These are phyloP conservation scores for Cassiopea xamachana DNA, from an alignment of 30 jellyfish, hydroid and myxozoan genomes.

Conservation along the genomic window DNA sequence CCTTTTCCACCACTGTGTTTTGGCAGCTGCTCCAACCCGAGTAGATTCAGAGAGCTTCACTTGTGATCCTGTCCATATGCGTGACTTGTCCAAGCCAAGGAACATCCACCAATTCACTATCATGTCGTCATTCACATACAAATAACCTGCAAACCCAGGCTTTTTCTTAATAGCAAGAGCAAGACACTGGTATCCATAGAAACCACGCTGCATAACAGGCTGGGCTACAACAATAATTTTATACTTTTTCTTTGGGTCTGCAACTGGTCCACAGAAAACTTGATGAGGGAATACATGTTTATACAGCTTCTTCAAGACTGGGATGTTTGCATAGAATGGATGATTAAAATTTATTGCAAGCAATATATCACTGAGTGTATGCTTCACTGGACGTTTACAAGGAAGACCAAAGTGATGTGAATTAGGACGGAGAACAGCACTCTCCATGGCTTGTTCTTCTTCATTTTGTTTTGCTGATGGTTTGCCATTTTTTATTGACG, in stretches of 20 bases:
- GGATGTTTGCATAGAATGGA: slow-evolving; percentile 50
- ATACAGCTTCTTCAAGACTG: slow-evolving; percentile 30
- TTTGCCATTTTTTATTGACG: slow-evolving; percentile 12
- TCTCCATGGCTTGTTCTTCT: slow-evolving; percentile 7
- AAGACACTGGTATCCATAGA: slow-evolving; percentile 76
- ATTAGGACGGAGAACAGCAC: slow-evolving; percentile 55
- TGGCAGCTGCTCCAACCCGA: slow-evolving; percentile 54
- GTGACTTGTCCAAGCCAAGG: slow-evolving; percentile 57
- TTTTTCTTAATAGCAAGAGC: slow-evolving; percentile 47
- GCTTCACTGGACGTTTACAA: slow-evolving; percentile 48
- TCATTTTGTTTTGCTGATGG: slow-evolving; percentile 17
- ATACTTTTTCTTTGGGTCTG: slow-evolving; percentile 57
- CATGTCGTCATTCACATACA: slow-evolving; percentile 76
- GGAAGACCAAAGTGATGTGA: slow-evolving; percentile 35
- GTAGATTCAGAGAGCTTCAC: slow-evolving; percentile 39
- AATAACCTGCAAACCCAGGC: slow-evolving; percentile 76
- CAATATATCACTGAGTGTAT: slow-evolving; percentile 28
- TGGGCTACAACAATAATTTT: slow-evolving; percentile 52
- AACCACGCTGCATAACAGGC: slow-evolving; percentile 62
- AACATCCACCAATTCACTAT: slow-evolving; percentile 81
- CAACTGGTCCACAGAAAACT: slow-evolving; percentile 71
- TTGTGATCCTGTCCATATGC: slow-evolving; percentile 57
- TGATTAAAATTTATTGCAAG: slow-evolving; percentile 61
- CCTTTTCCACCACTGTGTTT: slow-evolving; percentile 69
- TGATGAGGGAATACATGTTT: slow-evolving; percentile 55